Base-by-base conservation (phyloP, 2,888 invertebrate species). In the Noctua comes region DNA sequence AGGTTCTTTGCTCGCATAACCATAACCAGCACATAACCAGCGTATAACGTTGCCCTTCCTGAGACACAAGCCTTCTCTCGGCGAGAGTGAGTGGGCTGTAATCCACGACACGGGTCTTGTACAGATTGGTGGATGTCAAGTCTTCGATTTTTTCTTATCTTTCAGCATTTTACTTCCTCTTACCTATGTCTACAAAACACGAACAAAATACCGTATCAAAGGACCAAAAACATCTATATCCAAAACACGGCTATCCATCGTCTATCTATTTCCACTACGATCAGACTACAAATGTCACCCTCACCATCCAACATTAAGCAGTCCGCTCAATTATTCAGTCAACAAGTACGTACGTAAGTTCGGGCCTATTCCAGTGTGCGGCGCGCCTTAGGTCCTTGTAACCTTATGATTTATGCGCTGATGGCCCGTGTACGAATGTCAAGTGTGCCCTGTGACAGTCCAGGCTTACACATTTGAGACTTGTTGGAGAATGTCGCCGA, bases 401-500 rank as follows among this genome's bases (percentile, higher is more conserved):
- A 62, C 80, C 84, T 77, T 83, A 88, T 89, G 89, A 89, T 87
- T 89, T 81, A 89, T 89, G 83, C 76, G 80, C 78, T 79, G 86
- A 89, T 88, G 82, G 88, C 57, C 75, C 77, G 69, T 85, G 80
- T 88, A 57, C 76, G 54, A 72, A 68, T 86, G 88, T 88, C 77
- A 80, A 73, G 71, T 82, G 86, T 83, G 84, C 64, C 62, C 76
- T 74, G 81, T 84, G 84, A 88, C 89, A 79, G 82, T 76, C 86
- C 46, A 78, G 68, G 57, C 85, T 85, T 85, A 86, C 86, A 86
- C 73, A 86, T 85, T 85, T 79, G 73, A 76, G 76, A 79, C 68
- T 66, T 76, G 84, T 86, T 68, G 57, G 51, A 73, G 76, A 84
- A 84, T 83, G 76, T 86, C 79, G 48, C 87, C 54, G 74, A 77